A percentile compares a stretch with the other conserved stretches of the same genome.
Evolutionary conservation across 2,113 vertebrate species (phyloP).

Genomic region (Oncorhynchus gorbuscha): DNA sequence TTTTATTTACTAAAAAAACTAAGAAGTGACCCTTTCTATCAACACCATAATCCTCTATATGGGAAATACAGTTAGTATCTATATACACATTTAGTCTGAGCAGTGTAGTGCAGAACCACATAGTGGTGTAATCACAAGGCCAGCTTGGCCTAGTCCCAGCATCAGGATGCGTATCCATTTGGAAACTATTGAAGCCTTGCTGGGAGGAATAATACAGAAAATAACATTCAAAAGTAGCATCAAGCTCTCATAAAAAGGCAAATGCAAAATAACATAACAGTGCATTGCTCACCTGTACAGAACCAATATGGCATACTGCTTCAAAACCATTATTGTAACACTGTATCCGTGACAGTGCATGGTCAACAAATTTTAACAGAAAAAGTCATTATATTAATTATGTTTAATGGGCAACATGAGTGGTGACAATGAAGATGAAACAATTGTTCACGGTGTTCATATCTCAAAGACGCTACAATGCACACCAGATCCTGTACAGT

Average conservation of each 20-base stretch:
- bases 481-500: background rate
- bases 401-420: slow-evolving; percentile 6
- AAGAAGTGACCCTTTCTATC: slow-evolving; percentile 18
- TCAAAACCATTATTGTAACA: slow-evolving; percentile 18
- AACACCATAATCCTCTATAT: slow-evolving; percentile 17
- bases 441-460: background rate
- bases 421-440: background rate
- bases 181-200: slow-evolving; percentile 10
- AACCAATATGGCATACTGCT: slow-evolving; percentile 13
- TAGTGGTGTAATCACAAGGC: background rate
- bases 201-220: slow-evolving; percentile 17
- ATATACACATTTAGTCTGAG: slow-evolving; percentile 1
- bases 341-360: slow-evolving; percentile 31
- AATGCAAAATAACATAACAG: slow-evolving; percentile 8
- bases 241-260: background rate
- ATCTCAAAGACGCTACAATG: background rate
- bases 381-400: slow-evolving; percentile 24
- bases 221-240: slow-evolving; percentile 8
- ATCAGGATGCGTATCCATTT: background rate
- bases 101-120: slow-evolving; percentile 14
- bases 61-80: slow-evolving; percentile 7
- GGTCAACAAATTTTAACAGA: slow-evolving; percentile 22
- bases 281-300: slow-evolving; percentile 36
- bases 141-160: slow-evolving; percentile 23
- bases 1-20: slow-evolving; percentile 12